phyloP scores from a whole-genome alignment of 2,797 vertebrate species.

The Peromyscus nudipes region DNA sequence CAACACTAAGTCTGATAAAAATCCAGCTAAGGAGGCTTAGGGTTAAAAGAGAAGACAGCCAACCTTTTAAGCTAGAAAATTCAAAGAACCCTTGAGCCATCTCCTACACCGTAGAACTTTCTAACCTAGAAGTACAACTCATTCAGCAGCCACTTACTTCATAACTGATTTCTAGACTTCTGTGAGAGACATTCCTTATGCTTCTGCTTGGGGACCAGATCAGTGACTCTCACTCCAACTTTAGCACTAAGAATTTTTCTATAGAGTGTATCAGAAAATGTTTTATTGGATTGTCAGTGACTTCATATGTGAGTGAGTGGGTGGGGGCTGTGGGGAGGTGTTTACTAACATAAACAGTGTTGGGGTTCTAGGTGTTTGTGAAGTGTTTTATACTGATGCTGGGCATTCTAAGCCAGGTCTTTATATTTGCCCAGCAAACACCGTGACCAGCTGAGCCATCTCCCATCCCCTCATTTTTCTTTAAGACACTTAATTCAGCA shows the following conservation, averaged over 20 bases:
- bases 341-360: not conserved
- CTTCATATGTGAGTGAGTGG: not conserved
- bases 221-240: not conserved
- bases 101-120: not conserved
- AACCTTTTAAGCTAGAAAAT: constrained; percentile 39
- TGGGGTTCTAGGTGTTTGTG: not conserved
- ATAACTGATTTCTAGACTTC: constrained; percentile 5
- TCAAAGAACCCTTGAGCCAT: constrained; percentile 15
- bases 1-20: constrained; percentile 3
- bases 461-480: not conserved
- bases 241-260: not conserved
- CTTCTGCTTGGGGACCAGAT: not conserved
- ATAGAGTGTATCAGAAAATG: not conserved
- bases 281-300: not conserved
- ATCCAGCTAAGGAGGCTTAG: constrained; percentile 58
- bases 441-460: not conserved
- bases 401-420: not conserved
- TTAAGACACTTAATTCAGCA: constrained; percentile 18
- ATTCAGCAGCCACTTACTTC: constrained; percentile 57
- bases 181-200: not conserved
- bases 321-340: no score
- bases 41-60: constrained; percentile 44
- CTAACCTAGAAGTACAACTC: constrained; percentile 30
- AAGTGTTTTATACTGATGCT: not conserved
- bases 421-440: not conserved